Base-by-base conservation (phyloP, 2,888 invertebrate species). In the Pachydiplax longipennis region DNA sequence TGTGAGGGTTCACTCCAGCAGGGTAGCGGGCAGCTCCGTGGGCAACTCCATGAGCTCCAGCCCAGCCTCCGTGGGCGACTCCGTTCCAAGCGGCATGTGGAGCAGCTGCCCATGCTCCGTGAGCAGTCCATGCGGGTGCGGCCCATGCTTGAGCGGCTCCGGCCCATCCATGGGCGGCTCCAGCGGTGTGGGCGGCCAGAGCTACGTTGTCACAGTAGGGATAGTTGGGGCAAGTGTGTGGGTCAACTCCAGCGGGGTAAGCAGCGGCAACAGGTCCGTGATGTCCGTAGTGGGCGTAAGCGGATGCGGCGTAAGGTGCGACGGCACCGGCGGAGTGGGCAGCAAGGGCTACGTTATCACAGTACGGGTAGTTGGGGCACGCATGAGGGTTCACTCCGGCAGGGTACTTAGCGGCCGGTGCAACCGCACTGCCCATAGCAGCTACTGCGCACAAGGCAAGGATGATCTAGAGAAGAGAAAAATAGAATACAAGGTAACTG, bases 191-290 rank as follows among this genome's bases (percentile, higher is more conserved):
- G 3, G 58, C 83, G 58, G 83, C 83, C 10, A 83, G 83, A 53
- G 83, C 87, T 4, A 87, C 87, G 15, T 87, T 87, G 61, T 87
- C 87, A 37, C 87, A 87, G 40, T 87, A 87, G 12, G 87, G 87
- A 37, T 87, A 87, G n/a, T 87, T 87, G 37, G 87, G 87, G 37
- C 87, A 87, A 37, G 61, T 61, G 87, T 87, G 87, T 37, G 87
- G 87, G 40, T 87, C 61, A n/a, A 87, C 87, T 37, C 87, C 87
- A 37, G 87, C 87, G 8, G 83, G 83, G 18, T 83, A 83, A 10
- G 53, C 58, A 18, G 83, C 53, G 22, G 58, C 58, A 13, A 31
- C 35, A 31, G 53, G 48, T 6, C 83, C 58, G 35, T 83, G 83
- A 22, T 61, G 58, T 61, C 87, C 87, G 61, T 87, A 87, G 22